Evolutionary conservation across 2,113 vertebrate genomes (phyloP).

Genomic region (Astur gentilis): DNA sequence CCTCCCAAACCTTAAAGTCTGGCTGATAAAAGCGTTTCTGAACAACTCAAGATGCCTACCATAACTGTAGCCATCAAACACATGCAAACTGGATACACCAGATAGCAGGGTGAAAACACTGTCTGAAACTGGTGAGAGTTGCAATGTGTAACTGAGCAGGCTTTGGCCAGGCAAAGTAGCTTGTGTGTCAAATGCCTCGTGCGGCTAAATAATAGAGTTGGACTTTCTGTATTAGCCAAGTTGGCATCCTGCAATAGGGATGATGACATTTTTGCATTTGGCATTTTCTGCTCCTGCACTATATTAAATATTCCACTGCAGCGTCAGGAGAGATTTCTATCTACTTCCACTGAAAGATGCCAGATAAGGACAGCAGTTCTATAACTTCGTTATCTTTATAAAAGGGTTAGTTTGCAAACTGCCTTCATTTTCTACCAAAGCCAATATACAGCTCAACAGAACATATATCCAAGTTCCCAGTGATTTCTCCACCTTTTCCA

Average conservation of each 20-base stretch:
- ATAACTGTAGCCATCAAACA: neutral
- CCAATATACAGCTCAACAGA: neutral
- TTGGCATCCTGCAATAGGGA: neutral
- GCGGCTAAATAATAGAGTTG: neutral
- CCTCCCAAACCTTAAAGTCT: neutral
- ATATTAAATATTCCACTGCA: neutral
- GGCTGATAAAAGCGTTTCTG: neutral
- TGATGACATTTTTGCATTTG: neutral
- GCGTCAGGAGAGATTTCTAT: neutral
- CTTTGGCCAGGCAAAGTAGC: neutral
- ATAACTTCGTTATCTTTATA: neutral
- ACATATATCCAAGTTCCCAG: neutral
- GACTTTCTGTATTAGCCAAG: neutral
- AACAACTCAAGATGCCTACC: neutral
- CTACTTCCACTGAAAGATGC: neutral
- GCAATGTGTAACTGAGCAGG: neutral
- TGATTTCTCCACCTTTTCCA: neutral
- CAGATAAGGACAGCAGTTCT: neutral
- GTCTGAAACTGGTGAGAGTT: neutral
- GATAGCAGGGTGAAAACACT: neutral
- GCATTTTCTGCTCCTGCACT: neutral
- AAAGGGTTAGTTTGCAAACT: neutral
- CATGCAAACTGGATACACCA: neutral
- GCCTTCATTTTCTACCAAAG: neutral
- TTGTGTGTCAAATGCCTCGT: neutral